Base-by-base conservation (phyloP, 2,113 vertebrate genomes). In the Pandion haliaetus region DNA sequence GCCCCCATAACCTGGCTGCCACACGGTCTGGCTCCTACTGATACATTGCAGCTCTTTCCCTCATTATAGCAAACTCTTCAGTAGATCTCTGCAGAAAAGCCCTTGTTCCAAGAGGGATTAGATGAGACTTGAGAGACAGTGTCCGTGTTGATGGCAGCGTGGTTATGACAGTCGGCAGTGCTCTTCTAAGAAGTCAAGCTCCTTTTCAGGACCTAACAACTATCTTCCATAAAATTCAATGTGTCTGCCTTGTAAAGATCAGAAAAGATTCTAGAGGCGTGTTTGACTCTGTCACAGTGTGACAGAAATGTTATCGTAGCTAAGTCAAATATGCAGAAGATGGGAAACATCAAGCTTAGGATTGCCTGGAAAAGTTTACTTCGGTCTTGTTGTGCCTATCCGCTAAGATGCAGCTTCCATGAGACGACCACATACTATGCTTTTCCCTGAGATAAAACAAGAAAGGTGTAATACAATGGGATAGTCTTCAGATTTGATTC, bases 141-240 rank as follows among this genome's bases (percentile, higher is more conserved):
- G n/a, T 38, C 55, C 54, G 17, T 45, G 14, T 20, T 77, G 54
- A 29, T 78, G 34, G 16, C n/a, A 61, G 16, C 2, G 1, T 32
- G 44, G 49, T 80, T 82, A 13, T 69, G 47, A 52, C 54, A 57
- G 44, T 11, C 0, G 0, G 34, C 52, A 31, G 8, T 31, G 32
- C 20, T 89, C 40, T 76, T 62, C 54, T 14, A 28, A 86, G 67
- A 34, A 42, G 23, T 52, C 31, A 63, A 29, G 8, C 25, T 50
- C 29, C 38, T 73, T 63, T 78, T 67, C 59, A 58, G 42, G 66
- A 29, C 7, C 11, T 20, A 66, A 45, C 7, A 24, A 21, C 32
- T 32, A 5, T 31, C 72, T 63, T 58, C 65, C 14, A 17, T 8
- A 6, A 69, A 58, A 79, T 40, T 82, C 19, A 69, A 18, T 36